Evolutionary conservation across 2,888 invertebrate genomes (phyloP), one percentile per base, ranked within the genome.

Genomic region (Diogma glabrata): DNA sequence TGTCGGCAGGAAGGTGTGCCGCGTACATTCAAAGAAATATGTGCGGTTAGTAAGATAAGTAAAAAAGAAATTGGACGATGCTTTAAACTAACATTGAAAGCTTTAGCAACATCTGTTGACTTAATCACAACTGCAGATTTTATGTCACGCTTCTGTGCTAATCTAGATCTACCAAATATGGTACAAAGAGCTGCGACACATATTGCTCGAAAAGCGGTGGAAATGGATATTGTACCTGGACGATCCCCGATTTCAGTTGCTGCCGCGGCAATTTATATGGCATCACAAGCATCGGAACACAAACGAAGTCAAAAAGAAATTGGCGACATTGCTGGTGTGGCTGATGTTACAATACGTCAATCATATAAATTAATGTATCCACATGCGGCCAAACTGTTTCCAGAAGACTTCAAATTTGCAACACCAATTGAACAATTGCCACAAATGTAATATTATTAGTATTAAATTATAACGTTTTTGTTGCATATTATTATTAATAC

Each of bases 231-330:
- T 61, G 96, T 97, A 8, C 92, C 97, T 36, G 97, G 97, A 6
- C 80, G 97, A 62, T 96, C 96, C 52, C 99, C 99, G 0, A 96
- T 99, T 57, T 97, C 97, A 0, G 95, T 99, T 1, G 95, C 99
- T 0, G 99, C 99, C 7, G 97, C 99, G 47, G 96, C 99, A 50
- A 99, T 99, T 63, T 99, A 97, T 64, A 97, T 99, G 97, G 97
- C 99, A 3, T 95, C 95, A 12, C 96, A 94, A 84, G 93, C 95
- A 0, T 93, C 92, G 0, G 91, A 90, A 60, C 87, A 91, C 64
- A 96, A 96, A 90, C 82, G 89, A 60, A 89, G 90, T 56, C 94
- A 94, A 66, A 95, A 94, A 69, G 97, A 99, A 72, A 97, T 99
- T 59, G 95, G 96, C 0, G 96, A 97, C 63, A 92, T 96, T 59